Conservation (phyloP, 2,113 vertebrate genomes). For the Ictalurus punctatus region DNA sequence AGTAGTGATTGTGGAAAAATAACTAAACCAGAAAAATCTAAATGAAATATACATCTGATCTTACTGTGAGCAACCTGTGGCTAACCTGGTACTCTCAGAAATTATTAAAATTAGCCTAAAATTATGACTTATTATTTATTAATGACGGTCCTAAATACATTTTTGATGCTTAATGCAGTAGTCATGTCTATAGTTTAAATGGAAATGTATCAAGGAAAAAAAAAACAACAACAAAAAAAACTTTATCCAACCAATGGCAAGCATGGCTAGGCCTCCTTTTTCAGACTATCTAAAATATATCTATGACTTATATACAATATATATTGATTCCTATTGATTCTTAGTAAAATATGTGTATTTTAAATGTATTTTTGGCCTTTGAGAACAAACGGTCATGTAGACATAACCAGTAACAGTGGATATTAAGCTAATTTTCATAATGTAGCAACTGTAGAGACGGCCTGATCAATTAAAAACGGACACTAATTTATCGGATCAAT, state of each 20-base stretch:
- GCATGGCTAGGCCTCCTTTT: constrained; percentile 21
- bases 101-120: constrained; percentile 27
- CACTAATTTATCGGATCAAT: neutral
- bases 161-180: neutral
- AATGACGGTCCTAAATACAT: neutral
- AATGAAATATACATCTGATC: constrained; percentile 52
- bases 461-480: neutral
- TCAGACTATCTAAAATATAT: constrained; percentile 37
- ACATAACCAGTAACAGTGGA: constrained; percentile 19
- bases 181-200: neutral
- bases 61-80: constrained; percentile 53
- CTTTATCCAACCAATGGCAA: neutral
- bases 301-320: constrained; percentile 30
- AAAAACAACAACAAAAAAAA: neutral
- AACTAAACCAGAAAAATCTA: constrained; percentile 23
- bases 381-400: constrained; percentile 8
- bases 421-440: constrained; percentile 7
- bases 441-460: neutral
- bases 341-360: constrained; percentile 15
- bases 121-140: constrained; percentile 3
- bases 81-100: constrained; percentile 9
- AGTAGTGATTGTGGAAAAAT: constrained; percentile 35
- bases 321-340: constrained; percentile 33
- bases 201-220: neutral
- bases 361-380: constrained; percentile 1